Evolutionary conservation across 2,797 vertebrate genomes (phyloP).

Genomic region (Hafferia zeledoni): DNA sequence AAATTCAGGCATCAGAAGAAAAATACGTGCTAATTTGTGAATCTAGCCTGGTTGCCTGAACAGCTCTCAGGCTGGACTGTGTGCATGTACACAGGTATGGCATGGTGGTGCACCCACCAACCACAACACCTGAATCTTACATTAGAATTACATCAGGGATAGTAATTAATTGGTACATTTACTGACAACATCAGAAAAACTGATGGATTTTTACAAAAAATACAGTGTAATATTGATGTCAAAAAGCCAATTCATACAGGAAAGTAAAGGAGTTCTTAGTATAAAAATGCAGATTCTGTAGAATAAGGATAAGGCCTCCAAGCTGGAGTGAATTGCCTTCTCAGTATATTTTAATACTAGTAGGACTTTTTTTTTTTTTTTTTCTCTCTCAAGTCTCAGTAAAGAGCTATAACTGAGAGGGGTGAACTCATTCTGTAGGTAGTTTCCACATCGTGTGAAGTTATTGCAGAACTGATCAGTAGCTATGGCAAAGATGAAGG

Average conservation of each 20-base stretch:
- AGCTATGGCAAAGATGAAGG: background rate
- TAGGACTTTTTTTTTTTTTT: background rate
- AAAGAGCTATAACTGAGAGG: background rate
- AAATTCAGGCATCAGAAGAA: background rate
- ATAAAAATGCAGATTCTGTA: background rate
- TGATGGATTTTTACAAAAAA: background rate
- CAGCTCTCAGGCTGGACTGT: background rate
- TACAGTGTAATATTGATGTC: background rate
- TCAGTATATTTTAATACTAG: background rate
- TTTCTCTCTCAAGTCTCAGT: background rate
- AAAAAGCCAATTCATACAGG: background rate
- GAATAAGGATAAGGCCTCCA: background rate
- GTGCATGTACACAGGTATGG: background rate
- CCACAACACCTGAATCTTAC: background rate
- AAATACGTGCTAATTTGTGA: background rate
- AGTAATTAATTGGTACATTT: background rate
- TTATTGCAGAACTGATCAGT: background rate
- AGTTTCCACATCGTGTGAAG: background rate
- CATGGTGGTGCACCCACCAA: background rate
- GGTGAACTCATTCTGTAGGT: background rate
- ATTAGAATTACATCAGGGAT: rapidly evolving
- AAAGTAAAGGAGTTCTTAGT: background rate
- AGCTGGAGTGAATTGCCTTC: background rate
- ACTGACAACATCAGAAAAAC: background rate
- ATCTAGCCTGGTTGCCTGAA: background rate